Percentiles rank a stretch among this genome's conserved stretches.
Conservation (phyloP, 2,797 vertebrate genomes). For the Fistularia commersonii region DNA sequence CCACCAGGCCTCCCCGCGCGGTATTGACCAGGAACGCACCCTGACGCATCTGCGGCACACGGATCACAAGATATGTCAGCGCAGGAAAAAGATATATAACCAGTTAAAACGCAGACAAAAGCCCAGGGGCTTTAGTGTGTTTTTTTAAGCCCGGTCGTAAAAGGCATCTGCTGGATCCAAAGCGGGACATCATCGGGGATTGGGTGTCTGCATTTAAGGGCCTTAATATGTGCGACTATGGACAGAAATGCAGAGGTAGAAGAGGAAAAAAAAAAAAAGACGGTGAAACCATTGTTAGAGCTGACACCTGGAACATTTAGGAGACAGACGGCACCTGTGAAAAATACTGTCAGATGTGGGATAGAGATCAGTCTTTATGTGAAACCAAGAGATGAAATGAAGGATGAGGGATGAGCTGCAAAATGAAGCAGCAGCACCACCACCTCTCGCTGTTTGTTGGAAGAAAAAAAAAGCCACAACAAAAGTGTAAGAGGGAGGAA, state of each 20-base stretch:
- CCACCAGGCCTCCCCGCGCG: constrained; percentile 92
- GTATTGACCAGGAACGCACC: constrained; percentile 97
- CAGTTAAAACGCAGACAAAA: neutral
- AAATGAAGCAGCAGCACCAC: constrained; percentile 33
- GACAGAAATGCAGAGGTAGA: constrained; percentile 4
- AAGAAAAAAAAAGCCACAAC: constrained; percentile 23
- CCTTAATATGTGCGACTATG: constrained; percentile 25
- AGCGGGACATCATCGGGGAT: constrained; percentile 23
- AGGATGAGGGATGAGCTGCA: constrained; percentile 40
- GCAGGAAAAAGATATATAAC: neutral
- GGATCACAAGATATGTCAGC: constrained; percentile 7
- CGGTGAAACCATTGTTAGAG: constrained; percentile 16
- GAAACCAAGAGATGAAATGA: constrained; percentile 47
- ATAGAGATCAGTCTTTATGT: constrained; percentile 34
- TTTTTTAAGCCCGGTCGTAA: no score
- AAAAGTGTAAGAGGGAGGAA: constrained; percentile 44
- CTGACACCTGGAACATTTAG: constrained; percentile 35
- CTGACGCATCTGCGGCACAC: constrained; percentile 87
- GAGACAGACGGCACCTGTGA: constrained; percentile 25
- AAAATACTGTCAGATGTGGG: constrained; percentile 45
- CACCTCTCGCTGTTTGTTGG: constrained; percentile 18
- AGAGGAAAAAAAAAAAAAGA: neutral
- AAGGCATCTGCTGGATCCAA: constrained; percentile 28
- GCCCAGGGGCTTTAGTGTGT: no score
- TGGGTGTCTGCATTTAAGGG: constrained; percentile 15